Percentiles rank a stretch among this genome's conserved stretches.
Conservation (phyloP, 2,797 vertebrate species). For the Decapterus maruadsi region DNA sequence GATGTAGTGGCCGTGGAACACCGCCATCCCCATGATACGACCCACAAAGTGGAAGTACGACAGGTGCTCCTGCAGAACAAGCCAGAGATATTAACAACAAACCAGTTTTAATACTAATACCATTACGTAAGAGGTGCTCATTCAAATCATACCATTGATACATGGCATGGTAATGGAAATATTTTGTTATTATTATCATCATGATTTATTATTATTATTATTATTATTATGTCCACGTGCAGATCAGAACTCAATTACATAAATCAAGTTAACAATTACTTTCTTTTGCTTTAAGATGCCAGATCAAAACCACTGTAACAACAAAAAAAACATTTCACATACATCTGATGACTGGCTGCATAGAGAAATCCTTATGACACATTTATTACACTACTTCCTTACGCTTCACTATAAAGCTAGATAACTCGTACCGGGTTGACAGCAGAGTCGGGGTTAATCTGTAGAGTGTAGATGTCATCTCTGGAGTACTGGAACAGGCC, state of each 20-base stretch:
- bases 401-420: background rate
- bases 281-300: too few species aligned
- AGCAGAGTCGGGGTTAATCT: conserved; percentile 98
- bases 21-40: conserved; percentile 99
- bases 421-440: conserved; percentile 92
- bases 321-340: background rate
- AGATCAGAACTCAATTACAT: background rate
- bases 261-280: background rate
- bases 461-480: conserved; percentile 98
- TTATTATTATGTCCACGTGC: background rate
- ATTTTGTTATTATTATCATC: too few species aligned
- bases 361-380: background rate
- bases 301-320: too few species aligned
- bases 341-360: background rate
- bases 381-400: background rate
- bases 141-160: background rate
- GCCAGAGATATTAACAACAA: background rate
- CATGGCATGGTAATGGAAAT: too few species aligned
- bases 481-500: conserved; percentile 99
- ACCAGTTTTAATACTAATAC: background rate
- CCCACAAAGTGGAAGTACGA: conserved; percentile 99
- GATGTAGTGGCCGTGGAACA: conserved; percentile 99
- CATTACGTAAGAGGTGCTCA: background rate
- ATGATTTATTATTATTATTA: too few species aligned
- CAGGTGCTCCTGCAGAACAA: conserved; percentile 90